Percentiles rank a stretch among this genome's conserved stretches.
Evolutionary conservation across 2,888 invertebrate genomes (phyloP).

Genomic region (Spicauda simplicius): DNA sequence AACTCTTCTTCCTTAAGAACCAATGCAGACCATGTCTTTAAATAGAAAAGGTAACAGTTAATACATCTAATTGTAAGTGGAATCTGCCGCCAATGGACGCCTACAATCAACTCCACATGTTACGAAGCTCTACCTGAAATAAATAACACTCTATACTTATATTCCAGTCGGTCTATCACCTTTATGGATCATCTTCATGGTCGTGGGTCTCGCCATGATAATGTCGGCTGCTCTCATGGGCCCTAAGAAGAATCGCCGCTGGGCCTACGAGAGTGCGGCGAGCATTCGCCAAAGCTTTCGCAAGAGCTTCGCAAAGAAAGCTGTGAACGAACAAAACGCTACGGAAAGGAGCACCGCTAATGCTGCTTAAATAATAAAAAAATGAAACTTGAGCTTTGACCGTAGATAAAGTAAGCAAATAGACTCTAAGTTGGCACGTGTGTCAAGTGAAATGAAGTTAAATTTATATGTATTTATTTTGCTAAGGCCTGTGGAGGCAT

Average conservation of each 20-base stretch:
- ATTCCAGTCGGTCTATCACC: constrained; percentile 48
- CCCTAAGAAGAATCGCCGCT: constrained; percentile 59
- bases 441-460: too few species aligned
- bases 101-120: too few species aligned
- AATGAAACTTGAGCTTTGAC: background rate
- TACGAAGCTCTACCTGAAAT: too few species aligned
- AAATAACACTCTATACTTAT: constrained; percentile 13
- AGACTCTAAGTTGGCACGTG: background rate
- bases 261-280: constrained; percentile 53
- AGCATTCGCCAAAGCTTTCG: constrained; percentile 51
- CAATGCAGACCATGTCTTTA: too few species aligned
- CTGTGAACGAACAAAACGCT: constrained; percentile 23
- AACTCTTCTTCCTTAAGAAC: too few species aligned
- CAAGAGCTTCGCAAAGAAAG: constrained; percentile 53
- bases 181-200: constrained; percentile 46
- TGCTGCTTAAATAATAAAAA: constrained; percentile 35
- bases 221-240: constrained; percentile 47
- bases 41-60: too few species aligned
- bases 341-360: constrained; percentile 42
- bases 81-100: too few species aligned
- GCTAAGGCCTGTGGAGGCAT: too few species aligned
- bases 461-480: too few species aligned
- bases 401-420: background rate
- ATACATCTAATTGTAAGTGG: too few species aligned
- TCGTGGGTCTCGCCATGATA: constrained; percentile 46